Percentiles rank a stretch among this genome's conserved stretches.
Conservation (phyloP, 2,113 vertebrate species). For the Dendrocopos noguchii region DNA sequence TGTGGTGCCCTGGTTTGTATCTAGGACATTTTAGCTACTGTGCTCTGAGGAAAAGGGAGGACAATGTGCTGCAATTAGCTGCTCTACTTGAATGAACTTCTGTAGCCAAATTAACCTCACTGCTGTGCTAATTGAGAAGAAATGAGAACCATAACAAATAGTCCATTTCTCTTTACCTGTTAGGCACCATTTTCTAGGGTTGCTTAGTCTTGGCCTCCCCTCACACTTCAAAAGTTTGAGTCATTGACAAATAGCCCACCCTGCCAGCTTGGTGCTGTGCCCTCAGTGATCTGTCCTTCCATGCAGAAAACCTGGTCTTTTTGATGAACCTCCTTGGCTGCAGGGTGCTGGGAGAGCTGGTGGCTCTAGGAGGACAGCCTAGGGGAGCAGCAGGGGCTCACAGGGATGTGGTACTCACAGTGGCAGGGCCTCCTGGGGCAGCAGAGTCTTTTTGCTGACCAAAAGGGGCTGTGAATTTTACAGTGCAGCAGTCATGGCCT, state of each 20-base stretch:
- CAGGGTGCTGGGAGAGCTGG: background rate
- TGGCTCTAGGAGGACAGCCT: background rate
- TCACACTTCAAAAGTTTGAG: background rate
- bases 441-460: background rate
- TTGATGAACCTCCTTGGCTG: background rate
- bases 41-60: background rate
- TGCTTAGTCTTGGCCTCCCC: background rate
- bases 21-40: accelerated
- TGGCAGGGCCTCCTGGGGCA: accelerated
- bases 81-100: background rate
- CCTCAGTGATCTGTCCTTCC: background rate
- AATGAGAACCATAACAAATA: background rate
- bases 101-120: background rate
- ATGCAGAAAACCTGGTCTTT: background rate
- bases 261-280: background rate
- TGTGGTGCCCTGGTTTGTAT: background rate
- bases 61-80: background rate
- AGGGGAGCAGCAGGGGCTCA: background rate
- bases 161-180: background rate
- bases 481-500: background rate
- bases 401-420: background rate
- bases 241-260: background rate
- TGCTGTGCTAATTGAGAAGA: background rate
- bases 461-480: background rate
- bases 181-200: background rate